Base-by-base conservation (phyloP, 2,888 invertebrate genomes). In the Endomychus coccineus region DNA sequence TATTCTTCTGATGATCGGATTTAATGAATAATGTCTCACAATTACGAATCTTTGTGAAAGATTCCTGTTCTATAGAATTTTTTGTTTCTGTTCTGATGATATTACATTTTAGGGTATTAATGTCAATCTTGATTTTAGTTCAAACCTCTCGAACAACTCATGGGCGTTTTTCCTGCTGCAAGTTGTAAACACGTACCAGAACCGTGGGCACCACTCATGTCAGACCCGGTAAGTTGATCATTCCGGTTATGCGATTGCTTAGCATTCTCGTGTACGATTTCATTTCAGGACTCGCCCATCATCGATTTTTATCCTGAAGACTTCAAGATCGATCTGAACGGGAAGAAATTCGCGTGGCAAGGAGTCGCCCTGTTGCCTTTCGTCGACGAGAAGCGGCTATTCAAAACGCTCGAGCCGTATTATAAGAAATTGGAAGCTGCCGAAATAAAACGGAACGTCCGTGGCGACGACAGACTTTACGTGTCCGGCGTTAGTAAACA, bases 321-420 rank as follows among this genome's bases (percentile, higher is more conserved):
- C 65, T 98, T 98, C 68, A 87, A 86, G 67, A 94, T 97, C 43
- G 96, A 98, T 69, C 70, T 99, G 47, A 99, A 99, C 69, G 98
- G 98, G 17, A 98, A 99, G 70, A 97, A 95, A 67, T 97, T 88
- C 69, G 97, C 97, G 30, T 99, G 98, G 98, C 96, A 97, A 69
- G 97, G 98, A 27, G 98, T 99, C 2, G 98, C 97, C 1, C 67
- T 99, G 23, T 69, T 99, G 43, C 98, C 98, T 4, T 99, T 98
- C 67, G 97, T 99, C 0, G 96, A 98, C 51, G 97, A 98, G 68
- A 74, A 73, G 39, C 69, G 98, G 40, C 72, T 96, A 34, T 85
- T 88, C 59, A 80, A 80, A 52, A 89, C 95, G 0, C 65, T 97
- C 21, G 74, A 78, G 51, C 78, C 83, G 0, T 88, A 83, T 48